Conservation (phyloP, 1,140 invertebrate species). For the Epicauta chinensis region DNA sequence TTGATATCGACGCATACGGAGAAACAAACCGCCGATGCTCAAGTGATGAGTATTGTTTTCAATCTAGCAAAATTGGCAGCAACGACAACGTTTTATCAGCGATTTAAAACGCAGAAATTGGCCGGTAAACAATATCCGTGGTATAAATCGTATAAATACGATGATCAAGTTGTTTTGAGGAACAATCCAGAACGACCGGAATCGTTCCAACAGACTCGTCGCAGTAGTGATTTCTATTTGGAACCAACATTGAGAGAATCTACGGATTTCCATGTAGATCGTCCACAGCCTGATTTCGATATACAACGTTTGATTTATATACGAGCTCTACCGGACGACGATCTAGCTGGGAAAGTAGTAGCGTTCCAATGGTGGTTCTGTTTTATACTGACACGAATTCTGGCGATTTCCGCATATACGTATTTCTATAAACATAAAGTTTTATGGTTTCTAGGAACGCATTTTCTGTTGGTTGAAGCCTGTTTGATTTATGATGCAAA, state of each 20-base stretch:
- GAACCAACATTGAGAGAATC: constrained; percentile 15
- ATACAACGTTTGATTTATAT: constrained; percentile 22
- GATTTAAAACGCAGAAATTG: constrained; percentile 69
- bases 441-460: constrained; percentile 29
- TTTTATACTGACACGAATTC: constrained; percentile 59
- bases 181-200: neutral
- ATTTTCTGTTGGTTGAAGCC: constrained; percentile 30
- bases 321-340: constrained; percentile 49
- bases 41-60: constrained; percentile 56
- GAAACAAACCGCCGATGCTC: constrained; percentile 48
- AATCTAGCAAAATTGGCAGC: constrained; percentile 60
- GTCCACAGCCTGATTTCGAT: constrained; percentile 23
- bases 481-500: constrained; percentile 38
- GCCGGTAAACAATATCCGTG: constrained; percentile 65
- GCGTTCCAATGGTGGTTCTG: constrained; percentile 66
- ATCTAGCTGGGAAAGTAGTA: constrained; percentile 56
- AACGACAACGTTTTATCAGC: constrained; percentile 61
- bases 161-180: neutral
- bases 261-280: neutral
- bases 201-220: constrained; percentile 13
- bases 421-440: constrained; percentile 54
- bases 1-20: constrained; percentile 40
- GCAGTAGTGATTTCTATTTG: constrained; percentile 35
- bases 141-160: constrained; percentile 43
- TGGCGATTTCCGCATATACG: constrained; percentile 62